These are phyloP conservation scores for Tricholaema leucomelas DNA, from an alignment of 2,113 vertebrate species.

Conservation along the genomic window DNA sequence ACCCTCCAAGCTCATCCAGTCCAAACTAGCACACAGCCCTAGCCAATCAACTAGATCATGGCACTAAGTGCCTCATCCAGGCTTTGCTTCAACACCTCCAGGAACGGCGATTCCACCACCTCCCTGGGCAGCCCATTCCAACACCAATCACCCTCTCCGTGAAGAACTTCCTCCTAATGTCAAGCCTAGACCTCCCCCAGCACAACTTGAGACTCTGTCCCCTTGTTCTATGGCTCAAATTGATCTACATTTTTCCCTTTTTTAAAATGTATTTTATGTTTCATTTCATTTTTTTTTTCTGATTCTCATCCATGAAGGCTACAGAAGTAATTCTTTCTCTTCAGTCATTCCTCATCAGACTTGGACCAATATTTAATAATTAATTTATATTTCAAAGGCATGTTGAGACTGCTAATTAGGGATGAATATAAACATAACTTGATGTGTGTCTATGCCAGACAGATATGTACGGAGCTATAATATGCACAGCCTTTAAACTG, in stretches of 20 bases:
- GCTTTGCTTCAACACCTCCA: no score
- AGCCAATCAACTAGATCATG: no score
- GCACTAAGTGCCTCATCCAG: no score
- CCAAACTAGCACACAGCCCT: no score
- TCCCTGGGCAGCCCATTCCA: no score
- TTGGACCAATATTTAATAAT: constrained; percentile 37
- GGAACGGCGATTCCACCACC: no score
- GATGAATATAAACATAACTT: background rate
- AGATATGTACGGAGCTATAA: constrained; percentile 16
- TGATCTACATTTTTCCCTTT: background rate
- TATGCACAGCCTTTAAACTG: background rate
- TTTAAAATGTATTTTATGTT: background rate
- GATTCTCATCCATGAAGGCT: background rate
- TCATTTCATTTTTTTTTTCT: background rate
- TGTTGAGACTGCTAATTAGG: constrained; percentile 37
- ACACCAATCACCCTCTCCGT: no score
- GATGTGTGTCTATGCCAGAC: background rate
- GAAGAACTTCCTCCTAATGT: no score
- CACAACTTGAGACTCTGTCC: no score
- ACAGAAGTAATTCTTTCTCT: background rate
- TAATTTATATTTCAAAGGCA: constrained; percentile 31
- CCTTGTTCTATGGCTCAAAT: background rate
- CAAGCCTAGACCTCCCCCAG: no score
- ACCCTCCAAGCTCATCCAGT: no score
- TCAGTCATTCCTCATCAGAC: constrained; percentile 5